Evolutionary conservation across 2,797 vertebrate genomes (phyloP).

Genomic region (Poecilia gillii): DNA sequence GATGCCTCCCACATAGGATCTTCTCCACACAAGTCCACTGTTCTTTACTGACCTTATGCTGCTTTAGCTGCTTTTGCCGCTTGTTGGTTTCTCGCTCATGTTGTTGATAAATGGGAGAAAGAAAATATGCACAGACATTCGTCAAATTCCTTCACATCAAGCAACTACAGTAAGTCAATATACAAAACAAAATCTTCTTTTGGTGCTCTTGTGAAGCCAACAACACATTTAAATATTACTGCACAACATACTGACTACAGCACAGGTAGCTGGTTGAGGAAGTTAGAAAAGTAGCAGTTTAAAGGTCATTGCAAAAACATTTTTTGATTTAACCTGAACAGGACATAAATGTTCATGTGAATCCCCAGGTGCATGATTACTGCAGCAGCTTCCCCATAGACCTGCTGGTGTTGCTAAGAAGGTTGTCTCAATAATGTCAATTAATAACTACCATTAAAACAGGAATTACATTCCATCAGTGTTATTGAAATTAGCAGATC

Average conservation of each 20-base stretch:
- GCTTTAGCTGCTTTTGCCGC: background rate
- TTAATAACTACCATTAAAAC: background rate
- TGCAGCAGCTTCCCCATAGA: background rate
- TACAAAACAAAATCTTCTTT: background rate
- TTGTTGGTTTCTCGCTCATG: background rate
- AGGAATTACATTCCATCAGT: background rate
- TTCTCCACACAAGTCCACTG: background rate
- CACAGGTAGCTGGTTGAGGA: background rate
- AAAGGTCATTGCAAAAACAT: background rate
- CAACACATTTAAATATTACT: too few species aligned
- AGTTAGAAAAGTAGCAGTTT: background rate
- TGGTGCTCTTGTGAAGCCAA: background rate
- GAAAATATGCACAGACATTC: background rate
- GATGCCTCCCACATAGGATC: background rate
- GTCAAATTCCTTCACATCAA: background rate
- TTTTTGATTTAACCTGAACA: background rate
- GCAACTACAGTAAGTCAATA: background rate
- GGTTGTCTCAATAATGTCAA: background rate
- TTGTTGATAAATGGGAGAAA: background rate
- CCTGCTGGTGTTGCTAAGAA: background rate
- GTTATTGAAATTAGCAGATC: background rate
- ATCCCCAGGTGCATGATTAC: background rate
- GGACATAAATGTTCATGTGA: background rate
- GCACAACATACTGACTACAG: background rate
- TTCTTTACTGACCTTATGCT: background rate